These are phyloP conservation scores for Ammodramus savannarum DNA, from an alignment of 2,113 vertebrate species.

Conservation along the genomic window DNA sequence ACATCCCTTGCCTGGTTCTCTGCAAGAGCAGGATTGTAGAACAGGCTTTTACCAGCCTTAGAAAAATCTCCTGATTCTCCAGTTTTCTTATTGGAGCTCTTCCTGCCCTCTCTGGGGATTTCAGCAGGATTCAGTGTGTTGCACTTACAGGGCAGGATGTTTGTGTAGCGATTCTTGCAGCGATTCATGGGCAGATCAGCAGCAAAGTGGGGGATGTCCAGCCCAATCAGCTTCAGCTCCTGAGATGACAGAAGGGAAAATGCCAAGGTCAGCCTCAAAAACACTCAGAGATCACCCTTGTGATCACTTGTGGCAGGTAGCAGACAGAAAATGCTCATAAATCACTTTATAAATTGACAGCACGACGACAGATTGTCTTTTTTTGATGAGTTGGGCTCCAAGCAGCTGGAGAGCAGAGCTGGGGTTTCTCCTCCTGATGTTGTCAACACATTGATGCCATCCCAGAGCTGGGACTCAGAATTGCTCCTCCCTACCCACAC, in stretches of 20 bases:
- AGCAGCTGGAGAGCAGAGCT: background rate
- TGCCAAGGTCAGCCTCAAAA: background rate
- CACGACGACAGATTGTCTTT: background rate
- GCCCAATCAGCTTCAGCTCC: slow-evolving; percentile 92
- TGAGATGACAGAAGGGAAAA: slow-evolving; percentile 56
- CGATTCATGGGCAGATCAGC: slow-evolving; percentile 92
- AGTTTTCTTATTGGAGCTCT: background rate
- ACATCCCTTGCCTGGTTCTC: background rate
- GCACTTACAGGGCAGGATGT: slow-evolving; percentile 94
- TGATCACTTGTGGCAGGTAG: background rate
- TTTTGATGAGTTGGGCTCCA: background rate
- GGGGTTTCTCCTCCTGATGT: background rate
- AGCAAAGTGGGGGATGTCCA: slow-evolving; percentile 92
- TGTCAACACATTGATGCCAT: background rate
- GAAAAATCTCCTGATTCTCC: background rate
- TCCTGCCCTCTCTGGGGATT: background rate
- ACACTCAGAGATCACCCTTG: background rate
- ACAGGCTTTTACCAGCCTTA: background rate
- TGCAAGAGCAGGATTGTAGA: background rate
- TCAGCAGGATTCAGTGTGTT: too few relatives aligned
- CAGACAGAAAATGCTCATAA: background rate
- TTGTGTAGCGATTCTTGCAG: slow-evolving; percentile 96
- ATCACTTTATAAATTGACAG: background rate
- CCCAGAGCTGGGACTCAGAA: background rate
- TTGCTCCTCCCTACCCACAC: background rate